Base-by-base conservation (phyloP, 2,113 vertebrate species). In the Oceanodroma tethys region DNA sequence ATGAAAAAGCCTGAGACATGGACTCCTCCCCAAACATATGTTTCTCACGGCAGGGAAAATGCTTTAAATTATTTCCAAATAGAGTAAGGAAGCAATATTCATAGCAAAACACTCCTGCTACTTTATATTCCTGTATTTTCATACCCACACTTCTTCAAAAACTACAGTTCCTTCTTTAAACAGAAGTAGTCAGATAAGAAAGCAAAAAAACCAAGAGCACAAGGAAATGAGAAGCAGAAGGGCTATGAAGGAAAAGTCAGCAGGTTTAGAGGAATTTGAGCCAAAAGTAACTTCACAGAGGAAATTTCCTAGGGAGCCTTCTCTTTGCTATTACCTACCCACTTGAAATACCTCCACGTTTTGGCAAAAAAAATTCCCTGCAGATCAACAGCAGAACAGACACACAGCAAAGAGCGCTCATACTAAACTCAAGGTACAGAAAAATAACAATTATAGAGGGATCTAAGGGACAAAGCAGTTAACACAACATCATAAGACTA, bases 231-330 rank as follows among this genome's bases (percentile, higher is more conserved):
- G 81, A 88, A 94, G 52, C 93, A 96, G 87, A 84, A 96, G 91
- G 84, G 30, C 86, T 68, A 68, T 2, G 23, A 72, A 91, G 43
- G 38, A 65, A 81, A 93, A 87, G 70, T 59, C 96, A 93, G 89
- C 91, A 91, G 93, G 92, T 79, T 96, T 87, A 79, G 43, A 93
- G 36, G 74, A 89, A 95, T 82, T 60, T 62, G 66, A 82, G 93
- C 96, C 95, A 96, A 71, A 90, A 90, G 78, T 72, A 96, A 90
- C 84, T 85, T 89, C 81, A 90, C 30, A 75, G 84, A 95, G 95
- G 95, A 97, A 90, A 76, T 94, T 85, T 93, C 96, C 95, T 80
- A 91, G 74, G 81, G 96, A 94, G 84, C 38, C 65, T 56, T 86
- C 70, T 82, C 76, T 87, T 40, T 56, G 47, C 84, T 85, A 3